A percentile compares a stretch with the other conserved stretches of the same genome.
Evolutionary conservation across 2,888 invertebrate species (phyloP).

Genomic region (Lasioglossum vierecki): DNA sequence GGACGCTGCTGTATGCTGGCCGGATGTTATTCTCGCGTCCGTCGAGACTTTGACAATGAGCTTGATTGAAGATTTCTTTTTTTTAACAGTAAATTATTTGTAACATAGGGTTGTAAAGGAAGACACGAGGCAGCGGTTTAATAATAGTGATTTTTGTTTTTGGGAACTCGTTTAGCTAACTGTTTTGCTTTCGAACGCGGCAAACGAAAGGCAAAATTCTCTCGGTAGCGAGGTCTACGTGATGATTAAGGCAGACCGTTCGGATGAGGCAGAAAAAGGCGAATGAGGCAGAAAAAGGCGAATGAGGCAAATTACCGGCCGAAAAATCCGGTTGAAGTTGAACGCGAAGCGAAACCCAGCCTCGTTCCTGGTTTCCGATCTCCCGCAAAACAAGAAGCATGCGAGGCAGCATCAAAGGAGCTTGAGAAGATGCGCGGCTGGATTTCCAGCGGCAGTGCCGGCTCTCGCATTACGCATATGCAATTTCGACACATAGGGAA

Average conservation of each 20-base stretch:
- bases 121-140: not conserved
- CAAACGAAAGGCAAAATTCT: slow-evolving; percentile 23
- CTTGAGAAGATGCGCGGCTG: slow-evolving; percentile 31
- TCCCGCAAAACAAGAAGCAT: slow-evolving; percentile 60
- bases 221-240: slow-evolving; percentile 12
- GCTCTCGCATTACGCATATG: slow-evolving; percentile 4
- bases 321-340: slow-evolving; percentile 34
- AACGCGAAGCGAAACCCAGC: slow-evolving; percentile 41
- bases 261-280: slow-evolving; percentile 5
- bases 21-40: slow-evolving; percentile 49
- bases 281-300: slow-evolving; percentile 2
- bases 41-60: not conserved
- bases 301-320: slow-evolving; percentile 14
- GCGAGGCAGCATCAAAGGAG: slow-evolving; percentile 50
- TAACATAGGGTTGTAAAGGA: not conserved
- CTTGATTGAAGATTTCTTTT: not conserved
- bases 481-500: slow-evolving; percentile 21
- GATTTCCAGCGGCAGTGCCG: not conserved
- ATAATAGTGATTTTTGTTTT: not conserved
- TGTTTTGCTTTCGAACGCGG: slow-evolving; percentile 6
- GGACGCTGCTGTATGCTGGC: slow-evolving; percentile 39
- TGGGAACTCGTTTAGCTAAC: not conserved
- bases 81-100: not conserved
- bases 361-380: slow-evolving; percentile 51
- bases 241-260: slow-evolving; percentile 46